These are phyloP conservation scores for Eidolon dupreanum DNA, from an alignment of 2,797 vertebrate species.

Conservation along the genomic window DNA sequence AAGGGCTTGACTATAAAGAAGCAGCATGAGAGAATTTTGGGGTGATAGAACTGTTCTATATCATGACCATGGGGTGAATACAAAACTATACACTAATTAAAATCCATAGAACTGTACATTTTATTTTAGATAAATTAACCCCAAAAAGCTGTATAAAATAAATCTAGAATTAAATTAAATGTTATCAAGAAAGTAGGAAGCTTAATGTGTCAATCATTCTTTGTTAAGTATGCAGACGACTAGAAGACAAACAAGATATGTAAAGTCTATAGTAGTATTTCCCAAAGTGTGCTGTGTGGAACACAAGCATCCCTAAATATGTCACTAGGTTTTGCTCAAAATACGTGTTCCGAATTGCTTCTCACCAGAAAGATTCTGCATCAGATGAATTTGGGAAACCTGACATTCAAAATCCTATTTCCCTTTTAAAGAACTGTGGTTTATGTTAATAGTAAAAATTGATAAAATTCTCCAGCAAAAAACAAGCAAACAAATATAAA, in stretches of 20 bases:
- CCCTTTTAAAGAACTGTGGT: background rate
- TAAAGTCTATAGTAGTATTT: background rate
- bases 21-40: background rate
- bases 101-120: background rate
- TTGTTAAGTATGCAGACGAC: slow-evolving; percentile 44
- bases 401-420: background rate
- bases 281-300: background rate
- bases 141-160: background rate
- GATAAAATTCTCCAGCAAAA: background rate
- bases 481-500: background rate
- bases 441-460: background rate
- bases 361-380: background rate
- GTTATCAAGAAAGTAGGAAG: slow-evolving; percentile 68
- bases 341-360: background rate
- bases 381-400: background rate
- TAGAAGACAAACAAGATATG: slow-evolving; percentile 57
- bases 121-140: background rate
- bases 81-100: background rate
- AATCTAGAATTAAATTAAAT: slow-evolving; percentile 80
- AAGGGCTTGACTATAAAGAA: background rate
- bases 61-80: background rate
- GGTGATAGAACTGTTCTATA: background rate
- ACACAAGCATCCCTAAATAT: background rate
- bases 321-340: background rate
- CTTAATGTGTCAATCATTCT: slow-evolving; percentile 64